Conservation (phyloP, 2,888 invertebrate species). For the Lysandra coridon region DNA sequence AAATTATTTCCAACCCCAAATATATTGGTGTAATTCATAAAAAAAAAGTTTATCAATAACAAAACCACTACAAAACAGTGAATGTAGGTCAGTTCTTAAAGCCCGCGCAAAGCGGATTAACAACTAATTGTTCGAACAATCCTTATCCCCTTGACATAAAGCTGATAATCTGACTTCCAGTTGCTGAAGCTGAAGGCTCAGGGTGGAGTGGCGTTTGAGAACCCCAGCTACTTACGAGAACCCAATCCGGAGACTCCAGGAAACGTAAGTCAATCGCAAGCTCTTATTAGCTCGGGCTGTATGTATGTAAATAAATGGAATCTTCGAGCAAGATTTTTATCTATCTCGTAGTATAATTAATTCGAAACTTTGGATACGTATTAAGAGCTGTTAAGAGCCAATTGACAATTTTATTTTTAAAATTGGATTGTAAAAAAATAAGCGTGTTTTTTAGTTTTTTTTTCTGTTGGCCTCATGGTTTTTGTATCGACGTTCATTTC, state of each 20-base stretch:
- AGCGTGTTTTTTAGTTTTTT: too few relatives aligned
- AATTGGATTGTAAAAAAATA: too few relatives aligned
- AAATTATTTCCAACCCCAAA: too few relatives aligned
- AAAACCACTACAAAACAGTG: neutral
- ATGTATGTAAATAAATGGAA: too few relatives aligned
- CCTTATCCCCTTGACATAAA: constrained; percentile 21
- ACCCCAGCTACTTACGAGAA: constrained; percentile 90
- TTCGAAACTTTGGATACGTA: too few relatives aligned
- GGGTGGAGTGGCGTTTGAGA: constrained; percentile 91
- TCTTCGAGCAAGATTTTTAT: too few relatives aligned
- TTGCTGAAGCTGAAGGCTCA: constrained; percentile 84
- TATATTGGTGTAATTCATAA: neutral
- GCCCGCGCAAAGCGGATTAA: constrained; percentile 8
- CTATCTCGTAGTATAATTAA: neutral
- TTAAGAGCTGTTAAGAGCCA: too few relatives aligned
- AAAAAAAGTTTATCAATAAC: neutral
- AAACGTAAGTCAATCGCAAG: constrained; percentile 77
- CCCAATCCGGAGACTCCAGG: constrained; percentile 87
- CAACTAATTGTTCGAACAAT: constrained; percentile 16
- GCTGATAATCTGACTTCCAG: constrained; percentile 50
- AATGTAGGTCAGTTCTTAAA: neutral
- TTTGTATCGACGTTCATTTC: too few relatives aligned
- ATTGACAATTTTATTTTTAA: too few relatives aligned
- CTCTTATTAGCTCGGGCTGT: too few relatives aligned
- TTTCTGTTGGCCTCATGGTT: too few relatives aligned